Evolutionary conservation across 2,113 vertebrate species (phyloP).

Genomic region (Paracanthobrama guichenoti): DNA sequence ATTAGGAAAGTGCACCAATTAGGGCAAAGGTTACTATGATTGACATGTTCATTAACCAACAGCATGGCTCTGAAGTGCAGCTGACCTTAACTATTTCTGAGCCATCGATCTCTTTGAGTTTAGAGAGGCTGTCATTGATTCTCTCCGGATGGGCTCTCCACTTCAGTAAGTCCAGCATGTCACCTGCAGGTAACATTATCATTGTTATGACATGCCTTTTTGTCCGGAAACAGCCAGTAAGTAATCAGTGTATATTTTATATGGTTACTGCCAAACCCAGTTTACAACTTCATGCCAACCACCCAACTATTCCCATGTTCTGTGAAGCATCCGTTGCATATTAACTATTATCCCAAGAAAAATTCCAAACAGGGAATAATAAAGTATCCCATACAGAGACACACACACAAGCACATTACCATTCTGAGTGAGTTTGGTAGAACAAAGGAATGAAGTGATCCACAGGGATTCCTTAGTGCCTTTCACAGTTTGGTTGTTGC

Average conservation of each 20-base stretch:
- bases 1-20: not conserved
- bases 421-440: conserved; percentile 98
- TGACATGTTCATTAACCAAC: not conserved
- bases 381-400: not conserved
- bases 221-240: too few relatives aligned
- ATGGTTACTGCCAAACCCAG: too few relatives aligned
- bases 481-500: conserved; percentile 90
- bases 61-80: not conserved
- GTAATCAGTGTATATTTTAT: not conserved
- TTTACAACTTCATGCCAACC: not conserved
- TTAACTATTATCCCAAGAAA: not conserved
- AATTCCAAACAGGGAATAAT: not conserved
- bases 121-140: conserved; percentile 94
- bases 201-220: too few relatives aligned
- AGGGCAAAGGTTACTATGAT: not conserved
- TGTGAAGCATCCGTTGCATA: not conserved
- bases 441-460: conserved; percentile 98
- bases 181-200: conserved; percentile 73
- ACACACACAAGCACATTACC: conserved; percentile 71
- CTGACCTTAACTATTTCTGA: conserved; percentile 98
- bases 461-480: conserved; percentile 95
- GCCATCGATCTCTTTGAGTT: conserved; percentile 96
- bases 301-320: not conserved
- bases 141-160: conserved; percentile 96
- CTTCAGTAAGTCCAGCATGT: conserved; percentile 97